Percentiles rank a stretch among this genome's conserved stretches.
Conservation (phyloP, 2,888 invertebrate genomes). For the Palloptera scutellata region DNA sequence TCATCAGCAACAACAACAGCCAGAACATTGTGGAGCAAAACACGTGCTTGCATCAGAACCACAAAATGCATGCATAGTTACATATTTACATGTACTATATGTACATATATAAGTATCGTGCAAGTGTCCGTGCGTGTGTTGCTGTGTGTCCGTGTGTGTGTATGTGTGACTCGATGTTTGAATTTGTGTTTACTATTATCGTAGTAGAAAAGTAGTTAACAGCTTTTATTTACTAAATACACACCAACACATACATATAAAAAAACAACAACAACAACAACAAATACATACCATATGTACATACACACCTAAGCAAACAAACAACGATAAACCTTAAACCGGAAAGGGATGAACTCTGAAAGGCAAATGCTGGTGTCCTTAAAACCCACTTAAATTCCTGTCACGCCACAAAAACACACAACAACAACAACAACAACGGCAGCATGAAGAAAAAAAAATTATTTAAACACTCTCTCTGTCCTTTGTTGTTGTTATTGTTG, state of each 20-base stretch:
- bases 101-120: neutral
- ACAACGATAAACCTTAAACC: constrained; percentile 1
- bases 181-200: constrained; percentile 21
- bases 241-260: constrained; percentile 33
- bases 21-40: constrained; percentile 2
- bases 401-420: constrained; percentile 24
- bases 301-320: constrained; percentile 26
- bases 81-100: neutral
- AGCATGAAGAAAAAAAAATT: neutral
- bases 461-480: neutral
- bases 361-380: constrained; percentile 26
- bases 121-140: neutral
- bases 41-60: neutral
- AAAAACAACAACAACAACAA: too few relatives aligned
- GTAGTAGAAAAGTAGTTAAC: constrained; percentile 46
- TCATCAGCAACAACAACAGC: constrained; percentile 16
- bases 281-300: too few relatives aligned
- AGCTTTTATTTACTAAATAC: constrained; percentile 50
- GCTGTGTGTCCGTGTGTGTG: constrained; percentile 13
- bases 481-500: neutral
- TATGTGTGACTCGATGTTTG: constrained; percentile 28
- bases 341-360: constrained; percentile 16
- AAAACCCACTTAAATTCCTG: constrained; percentile 40
- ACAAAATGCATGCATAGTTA: constrained; percentile 1
- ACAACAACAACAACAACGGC: constrained; percentile 9